Percentiles rank a stretch among this genome's conserved stretches.
These are phyloP conservation scores for Psittacula echo DNA, from an alignment of 2,797 vertebrate species.

Conservation along the genomic window DNA sequence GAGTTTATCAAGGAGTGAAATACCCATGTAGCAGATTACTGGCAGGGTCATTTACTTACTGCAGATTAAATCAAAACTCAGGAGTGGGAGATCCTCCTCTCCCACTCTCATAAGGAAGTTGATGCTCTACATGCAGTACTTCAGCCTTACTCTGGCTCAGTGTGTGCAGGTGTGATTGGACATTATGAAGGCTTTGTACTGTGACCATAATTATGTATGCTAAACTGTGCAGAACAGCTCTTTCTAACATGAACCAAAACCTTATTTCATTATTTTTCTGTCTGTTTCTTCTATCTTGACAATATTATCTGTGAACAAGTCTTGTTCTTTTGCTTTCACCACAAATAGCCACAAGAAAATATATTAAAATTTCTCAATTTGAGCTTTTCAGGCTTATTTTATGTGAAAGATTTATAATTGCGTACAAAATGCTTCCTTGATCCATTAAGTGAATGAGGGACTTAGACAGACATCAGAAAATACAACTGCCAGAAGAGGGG, in stretches of 20 bases:
- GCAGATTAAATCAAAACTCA: background rate
- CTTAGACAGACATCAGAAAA: background rate
- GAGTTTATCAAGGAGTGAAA: background rate
- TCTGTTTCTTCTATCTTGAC: background rate
- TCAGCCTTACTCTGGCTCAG: background rate
- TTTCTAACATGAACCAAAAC: background rate
- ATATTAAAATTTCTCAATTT: background rate
- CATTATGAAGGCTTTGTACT: background rate
- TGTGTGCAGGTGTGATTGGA: background rate
- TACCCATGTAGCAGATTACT: background rate
- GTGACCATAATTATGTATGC: background rate
- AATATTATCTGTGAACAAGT: background rate
- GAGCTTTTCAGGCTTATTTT: background rate
- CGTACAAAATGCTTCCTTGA: background rate
- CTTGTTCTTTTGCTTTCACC: background rate
- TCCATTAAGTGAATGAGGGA: background rate
- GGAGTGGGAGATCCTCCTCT: background rate
- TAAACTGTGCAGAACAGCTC: background rate
- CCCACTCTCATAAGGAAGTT: background rate
- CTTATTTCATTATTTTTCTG: background rate
- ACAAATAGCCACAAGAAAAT: background rate
- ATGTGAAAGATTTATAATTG: background rate
- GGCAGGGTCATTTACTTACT: background rate
- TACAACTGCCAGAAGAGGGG: background rate
- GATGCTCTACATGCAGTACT: background rate